Evolutionary conservation across 2,797 vertebrate species (phyloP).

Genomic region (Coracias cyanogaster): DNA sequence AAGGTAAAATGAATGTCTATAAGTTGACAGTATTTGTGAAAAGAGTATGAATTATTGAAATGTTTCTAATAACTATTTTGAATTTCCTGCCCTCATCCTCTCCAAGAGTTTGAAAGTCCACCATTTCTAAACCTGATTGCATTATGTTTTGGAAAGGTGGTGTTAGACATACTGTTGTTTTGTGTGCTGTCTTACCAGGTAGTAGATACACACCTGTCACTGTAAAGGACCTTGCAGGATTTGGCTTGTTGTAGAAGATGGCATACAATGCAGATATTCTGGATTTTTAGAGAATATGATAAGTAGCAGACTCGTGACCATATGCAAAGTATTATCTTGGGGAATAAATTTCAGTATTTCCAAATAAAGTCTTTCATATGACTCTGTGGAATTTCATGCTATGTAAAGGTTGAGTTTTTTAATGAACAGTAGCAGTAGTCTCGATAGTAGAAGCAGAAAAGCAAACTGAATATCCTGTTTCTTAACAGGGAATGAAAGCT

Average conservation of each 20-base stretch:
- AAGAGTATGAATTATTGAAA: neutral
- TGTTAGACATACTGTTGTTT: neutral
- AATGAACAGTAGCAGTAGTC: neutral
- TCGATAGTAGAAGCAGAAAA: neutral
- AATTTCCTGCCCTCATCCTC: neutral
- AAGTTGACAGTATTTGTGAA: neutral
- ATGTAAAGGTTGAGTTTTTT: neutral
- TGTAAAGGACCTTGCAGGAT: neutral
- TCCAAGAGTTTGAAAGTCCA: neutral
- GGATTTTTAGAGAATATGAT: neutral
- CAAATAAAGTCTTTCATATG: neutral
- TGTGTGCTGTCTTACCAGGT: fast-evolving
- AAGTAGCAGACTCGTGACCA: neutral
- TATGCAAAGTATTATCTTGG: neutral
- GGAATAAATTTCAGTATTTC: neutral
- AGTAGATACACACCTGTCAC: neutral
- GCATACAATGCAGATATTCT: neutral
- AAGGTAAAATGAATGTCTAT: conserved; percentile 85
- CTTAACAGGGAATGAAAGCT: neutral
- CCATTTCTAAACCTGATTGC: neutral
- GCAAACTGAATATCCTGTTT: neutral
- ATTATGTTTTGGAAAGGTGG: neutral
- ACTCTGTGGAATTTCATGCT: neutral
- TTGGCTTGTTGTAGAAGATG: neutral
- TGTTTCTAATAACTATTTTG: neutral